Base-by-base conservation (phyloP, 2,888 invertebrate genomes). In the Apotomis capreana region DNA sequence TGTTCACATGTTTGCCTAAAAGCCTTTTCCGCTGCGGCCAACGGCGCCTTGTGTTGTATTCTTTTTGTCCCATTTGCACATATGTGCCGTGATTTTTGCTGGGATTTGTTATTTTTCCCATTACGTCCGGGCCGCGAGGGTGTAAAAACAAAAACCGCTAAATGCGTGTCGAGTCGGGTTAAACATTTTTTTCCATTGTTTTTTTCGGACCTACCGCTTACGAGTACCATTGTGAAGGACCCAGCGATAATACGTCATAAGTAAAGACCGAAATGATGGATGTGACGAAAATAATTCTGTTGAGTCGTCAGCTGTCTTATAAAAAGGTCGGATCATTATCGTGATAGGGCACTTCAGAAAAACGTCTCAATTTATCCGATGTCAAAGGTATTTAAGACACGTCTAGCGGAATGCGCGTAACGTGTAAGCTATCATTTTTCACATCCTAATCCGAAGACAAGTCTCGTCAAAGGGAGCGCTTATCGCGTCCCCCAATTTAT, bases 381-480 rank as follows among this genome's bases (percentile, higher is more conserved):
- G 62, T 63, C 68, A 72, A 68, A 72, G 68, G 72, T 72, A 72
- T 68, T 72, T 72, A 71, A 72, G 62, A 76, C 76, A 78, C 75
- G 74, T 77, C 81, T 83, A 80, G 87, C 88, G 87, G 86, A 88
- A 81, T 79, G 82, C 80, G 75, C 74, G 78, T 76, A 75, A 77
- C 77, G 68, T 75, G 71, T 88, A 87, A 89, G 91, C 91, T 86
- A 89, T 91, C 89, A 92, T 92, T 92, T 93, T 92, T 93, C 92
- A 92, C 86, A 78, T 78, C 88, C 86, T 92, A 92, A 93, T 92
- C 92, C 91, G 86, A 84, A 86, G 89, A 89, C 89, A 87, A 85
- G 84, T 76, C 86, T 91, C 91, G 92, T 92, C 91, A 92, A 92
- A 92, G 91, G 87, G 90, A 89, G 83, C 91, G 91, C 91, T 92